A percentile compares a stretch with the other conserved stretches of the same genome.
Evolutionary conservation across 1,140 invertebrate species (phyloP).

Genomic region (Daktulosphaira vitifoliae): DNA sequence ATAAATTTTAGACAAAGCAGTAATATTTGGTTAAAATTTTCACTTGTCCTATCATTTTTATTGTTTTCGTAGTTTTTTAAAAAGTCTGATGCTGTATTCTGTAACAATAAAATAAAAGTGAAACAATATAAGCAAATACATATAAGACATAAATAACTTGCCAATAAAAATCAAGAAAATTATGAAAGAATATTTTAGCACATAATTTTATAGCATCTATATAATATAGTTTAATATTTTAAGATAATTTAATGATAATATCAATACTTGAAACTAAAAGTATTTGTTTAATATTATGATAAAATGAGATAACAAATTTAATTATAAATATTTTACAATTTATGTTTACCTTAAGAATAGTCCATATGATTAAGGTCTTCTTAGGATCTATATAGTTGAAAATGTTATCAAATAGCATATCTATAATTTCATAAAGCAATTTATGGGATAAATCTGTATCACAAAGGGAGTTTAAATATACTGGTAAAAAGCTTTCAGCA

Average conservation of each 20-base stretch:
- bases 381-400: slow-evolving; percentile 50
- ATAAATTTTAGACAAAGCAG: slow-evolving; percentile 9
- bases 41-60: slow-evolving; percentile 9
- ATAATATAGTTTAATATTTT: background rate
- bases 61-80: background rate
- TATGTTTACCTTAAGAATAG: slow-evolving; percentile 49
- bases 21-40: slow-evolving; percentile 24
- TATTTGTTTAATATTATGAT: too few species aligned
- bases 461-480: slow-evolving; percentile 54
- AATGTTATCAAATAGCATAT: slow-evolving; percentile 52
- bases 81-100: slow-evolving; percentile 16
- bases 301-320: background rate
- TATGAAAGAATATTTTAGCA: background rate
- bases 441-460: slow-evolving; percentile 48
- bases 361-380: slow-evolving; percentile 45
- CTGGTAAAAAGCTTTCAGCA: slow-evolving; percentile 53
- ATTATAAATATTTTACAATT: background rate
- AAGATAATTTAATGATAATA: too few species aligned
- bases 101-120: background rate
- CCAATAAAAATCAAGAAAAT: too few species aligned
- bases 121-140: too few species aligned
- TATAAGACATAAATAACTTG: too few species aligned
- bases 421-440: slow-evolving; percentile 54
- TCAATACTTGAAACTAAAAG: too few species aligned
- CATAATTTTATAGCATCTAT: background rate